phyloP scores from a whole-genome alignment of 2,797 vertebrate genomes.

The Alca torda region DNA sequence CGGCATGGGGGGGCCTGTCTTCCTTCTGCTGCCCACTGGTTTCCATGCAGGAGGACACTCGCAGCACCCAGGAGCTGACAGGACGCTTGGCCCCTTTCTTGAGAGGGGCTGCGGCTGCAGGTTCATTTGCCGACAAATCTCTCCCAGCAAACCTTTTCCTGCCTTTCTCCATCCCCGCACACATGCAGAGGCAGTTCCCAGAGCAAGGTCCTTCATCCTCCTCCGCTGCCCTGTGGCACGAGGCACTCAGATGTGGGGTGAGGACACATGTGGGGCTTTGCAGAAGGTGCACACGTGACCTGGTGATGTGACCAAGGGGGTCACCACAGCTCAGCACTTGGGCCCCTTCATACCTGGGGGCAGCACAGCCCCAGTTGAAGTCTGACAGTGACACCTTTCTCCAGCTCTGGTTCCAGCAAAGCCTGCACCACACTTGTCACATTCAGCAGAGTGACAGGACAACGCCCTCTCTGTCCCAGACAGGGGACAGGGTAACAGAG shows the following conservation, averaged over 20 bases:
- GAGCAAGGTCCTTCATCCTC: neutral
- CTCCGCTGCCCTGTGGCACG: neutral
- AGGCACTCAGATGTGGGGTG: accelerated
- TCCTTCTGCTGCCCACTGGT: neutral
- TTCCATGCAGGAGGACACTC: neutral
- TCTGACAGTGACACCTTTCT: neutral
- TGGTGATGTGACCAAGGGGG: neutral
- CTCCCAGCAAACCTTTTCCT: neutral
- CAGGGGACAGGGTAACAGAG: neutral
- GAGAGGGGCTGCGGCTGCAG: neutral
- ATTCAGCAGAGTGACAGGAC: neutral
- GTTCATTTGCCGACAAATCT: neutral
- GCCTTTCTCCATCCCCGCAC: neutral
- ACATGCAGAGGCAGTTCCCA: neutral
- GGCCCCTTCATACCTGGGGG: neutral
- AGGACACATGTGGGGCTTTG: accelerated
- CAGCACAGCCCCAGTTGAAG: neutral
- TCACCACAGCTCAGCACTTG: neutral
- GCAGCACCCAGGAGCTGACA: neutral
- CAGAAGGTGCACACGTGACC: neutral
- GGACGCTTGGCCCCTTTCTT: neutral
- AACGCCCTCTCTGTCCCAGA: neutral
- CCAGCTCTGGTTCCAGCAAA: neutral
- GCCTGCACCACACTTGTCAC: neutral
- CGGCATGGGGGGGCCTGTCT: neutral